Evolutionary conservation across 2,888 invertebrate genomes (phyloP), one percentile per base, ranked within the genome.

Genomic region (Leptogaster cylindrica): DNA sequence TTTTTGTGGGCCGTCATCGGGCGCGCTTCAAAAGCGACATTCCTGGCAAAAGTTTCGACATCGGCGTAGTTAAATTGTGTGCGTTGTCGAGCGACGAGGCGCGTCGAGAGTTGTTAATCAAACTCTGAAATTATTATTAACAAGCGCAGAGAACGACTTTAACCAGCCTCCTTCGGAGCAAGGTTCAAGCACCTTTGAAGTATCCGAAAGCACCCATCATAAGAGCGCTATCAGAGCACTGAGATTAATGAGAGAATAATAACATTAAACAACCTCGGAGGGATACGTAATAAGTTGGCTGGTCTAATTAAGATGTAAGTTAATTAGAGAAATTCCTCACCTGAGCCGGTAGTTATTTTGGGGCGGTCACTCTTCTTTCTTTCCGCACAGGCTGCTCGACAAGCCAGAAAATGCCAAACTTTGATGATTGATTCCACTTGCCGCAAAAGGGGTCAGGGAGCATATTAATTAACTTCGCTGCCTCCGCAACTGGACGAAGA

Each of bases 271-370:
- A 55, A 67, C 55, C 64, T 67, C 67, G 48, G 55, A 50, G 58
- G 58, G 18, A 27, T 65, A 69, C 69, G 67, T 64, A 67, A 69
- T 67, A 52, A 65, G 67, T 58, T 48, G 48, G 67, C 48, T 58
- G 55, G 61, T 65, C 70, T 70, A 70, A 70, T 70, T 70, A 68
- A 70, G 70, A 70, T 68, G 64, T 68, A 68, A 70, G 70, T 70
- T 68, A 70, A 70, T 70, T 70, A 68, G 70, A 63, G 66, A 64
- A 70, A 66, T 68, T 68, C 70, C 50, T 66, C 68, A 70, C 65
- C 63, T 65, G 67, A 44, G 58, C 18, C 33, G 25, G 65, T 68
- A 65, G 58, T 55, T 58, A 46, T 68, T 44, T 39, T 44, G 58
- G 65, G 65, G 68, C 65, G 68, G 55, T 28, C 25, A 64, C 46